Evolutionary conservation across 2,113 vertebrate genomes (phyloP).

Genomic region (Callipepla squamata): DNA sequence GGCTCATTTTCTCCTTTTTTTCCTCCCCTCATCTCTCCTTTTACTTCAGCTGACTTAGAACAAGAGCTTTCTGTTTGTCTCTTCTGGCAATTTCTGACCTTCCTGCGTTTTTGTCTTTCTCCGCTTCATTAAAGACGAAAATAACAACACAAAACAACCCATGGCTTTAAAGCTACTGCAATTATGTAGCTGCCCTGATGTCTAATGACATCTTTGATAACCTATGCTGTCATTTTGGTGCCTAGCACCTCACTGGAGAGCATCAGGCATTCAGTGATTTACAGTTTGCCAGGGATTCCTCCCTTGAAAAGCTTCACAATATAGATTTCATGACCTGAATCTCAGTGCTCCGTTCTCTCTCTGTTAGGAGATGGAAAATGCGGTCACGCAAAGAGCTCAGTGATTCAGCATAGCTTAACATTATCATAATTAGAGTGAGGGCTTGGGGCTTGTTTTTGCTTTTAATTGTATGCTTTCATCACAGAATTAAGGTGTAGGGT

Average conservation of each 20-base stretch:
- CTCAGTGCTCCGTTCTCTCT: neutral
- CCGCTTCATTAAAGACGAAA: neutral
- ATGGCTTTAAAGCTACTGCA: neutral
- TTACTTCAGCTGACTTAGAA: constrained; percentile 21
- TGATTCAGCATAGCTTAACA: neutral
- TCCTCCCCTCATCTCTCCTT: neutral
- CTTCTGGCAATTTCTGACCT: neutral
- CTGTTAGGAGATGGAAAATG: neutral
- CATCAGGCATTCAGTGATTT: neutral
- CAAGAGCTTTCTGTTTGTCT: neutral
- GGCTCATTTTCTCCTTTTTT: neutral
- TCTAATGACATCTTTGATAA: neutral
- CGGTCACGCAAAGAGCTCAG: neutral
- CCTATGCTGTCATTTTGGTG: neutral
- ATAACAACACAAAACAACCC: neutral
- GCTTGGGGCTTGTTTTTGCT: neutral
- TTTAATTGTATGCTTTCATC: neutral
- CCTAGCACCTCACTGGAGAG: neutral
- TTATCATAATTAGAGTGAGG: neutral
- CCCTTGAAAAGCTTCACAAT: neutral
- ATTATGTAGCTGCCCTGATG: neutral
- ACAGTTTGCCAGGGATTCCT: neutral
- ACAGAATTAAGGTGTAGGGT: neutral
- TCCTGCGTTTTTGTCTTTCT: neutral
- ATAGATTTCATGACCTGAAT: neutral